Percentiles rank a stretch among this genome's conserved stretches.
phyloP scores from a whole-genome alignment of 2,888 invertebrate species.

The Leucoptera coffeella region DNA sequence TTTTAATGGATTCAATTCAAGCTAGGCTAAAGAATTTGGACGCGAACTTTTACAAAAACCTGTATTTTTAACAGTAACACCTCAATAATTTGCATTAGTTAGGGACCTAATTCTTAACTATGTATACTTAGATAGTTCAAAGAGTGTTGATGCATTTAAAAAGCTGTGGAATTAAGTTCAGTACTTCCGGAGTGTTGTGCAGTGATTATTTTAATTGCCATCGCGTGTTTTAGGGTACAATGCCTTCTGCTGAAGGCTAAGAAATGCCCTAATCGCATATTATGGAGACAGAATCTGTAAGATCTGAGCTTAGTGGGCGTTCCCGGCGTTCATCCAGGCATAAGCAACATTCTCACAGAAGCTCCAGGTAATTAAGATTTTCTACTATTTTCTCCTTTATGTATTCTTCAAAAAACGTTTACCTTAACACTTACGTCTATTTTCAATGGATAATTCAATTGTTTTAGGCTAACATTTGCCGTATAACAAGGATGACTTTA shows the following conservation, averaged over 20 bases:
- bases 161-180: too few species aligned
- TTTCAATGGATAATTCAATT: too few species aligned
- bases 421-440: too few species aligned
- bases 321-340: slow-evolving; percentile 64
- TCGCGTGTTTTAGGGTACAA: slow-evolving; percentile 18
- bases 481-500: too few species aligned
- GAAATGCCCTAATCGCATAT: slow-evolving; percentile 13
- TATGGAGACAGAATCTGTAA: slow-evolving; percentile 93
- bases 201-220: slow-evolving; percentile 35
- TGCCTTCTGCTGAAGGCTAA: slow-evolving; percentile 27
- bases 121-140: too few species aligned
- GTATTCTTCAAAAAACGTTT: too few species aligned
- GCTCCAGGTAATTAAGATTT: slow-evolving; percentile 49
- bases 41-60: slow-evolving; percentile 20
- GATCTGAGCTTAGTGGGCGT: slow-evolving; percentile 86
- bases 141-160: too few species aligned
- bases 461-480: too few species aligned
- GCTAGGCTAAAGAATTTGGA: too few species aligned
- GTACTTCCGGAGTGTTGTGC: slow-evolving; percentile 18
- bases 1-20: slow-evolving; percentile 19
- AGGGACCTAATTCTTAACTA: too few species aligned
- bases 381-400: neutral
- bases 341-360: slow-evolving; percentile 58
- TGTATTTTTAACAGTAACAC: slow-evolving; percentile 19
- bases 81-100: too few species aligned